These are phyloP conservation scores for Philereme transversata DNA, from an alignment of 2,888 invertebrate genomes.

Conservation along the genomic window DNA sequence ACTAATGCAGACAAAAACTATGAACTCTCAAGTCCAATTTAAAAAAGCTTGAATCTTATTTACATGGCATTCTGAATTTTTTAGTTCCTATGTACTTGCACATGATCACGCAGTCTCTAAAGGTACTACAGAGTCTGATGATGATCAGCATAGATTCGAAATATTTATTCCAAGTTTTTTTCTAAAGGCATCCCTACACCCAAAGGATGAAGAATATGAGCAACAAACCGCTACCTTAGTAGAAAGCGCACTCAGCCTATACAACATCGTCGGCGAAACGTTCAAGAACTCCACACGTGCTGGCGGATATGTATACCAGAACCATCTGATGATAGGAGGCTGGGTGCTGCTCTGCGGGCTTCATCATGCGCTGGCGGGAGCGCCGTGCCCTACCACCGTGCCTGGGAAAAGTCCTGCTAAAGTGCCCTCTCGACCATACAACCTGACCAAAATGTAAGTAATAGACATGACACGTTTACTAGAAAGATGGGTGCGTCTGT, in stretches of 20 bases:
- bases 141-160: too few relatives aligned
- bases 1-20: too few relatives aligned
- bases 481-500: too few relatives aligned
- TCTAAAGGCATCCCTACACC: slow-evolving; percentile 73
- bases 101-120: too few relatives aligned
- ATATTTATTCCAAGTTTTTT: neutral
- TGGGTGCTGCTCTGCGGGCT: slow-evolving; percentile 95
- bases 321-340: slow-evolving; percentile 93
- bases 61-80: too few relatives aligned
- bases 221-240: slow-evolving; percentile 92
- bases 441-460: slow-evolving; percentile 75
- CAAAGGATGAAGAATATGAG: slow-evolving; percentile 91
- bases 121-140: too few relatives aligned
- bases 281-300: slow-evolving; percentile 94
- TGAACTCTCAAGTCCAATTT: too few relatives aligned
- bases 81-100: too few relatives aligned
- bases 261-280: slow-evolving; percentile 90
- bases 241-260: slow-evolving; percentile 94
- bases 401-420: slow-evolving; percentile 77
- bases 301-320: slow-evolving; percentile 94
- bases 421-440: slow-evolving; percentile 69
- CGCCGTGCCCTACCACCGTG: slow-evolving; percentile 70
- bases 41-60: too few relatives aligned
- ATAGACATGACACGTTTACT: too few relatives aligned
- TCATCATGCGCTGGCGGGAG: slow-evolving; percentile 91